A percentile compares a stretch with the other conserved stretches of the same genome.
Conservation (phyloP, 2,888 invertebrate species). For the Cecidostiba fungosa region DNA sequence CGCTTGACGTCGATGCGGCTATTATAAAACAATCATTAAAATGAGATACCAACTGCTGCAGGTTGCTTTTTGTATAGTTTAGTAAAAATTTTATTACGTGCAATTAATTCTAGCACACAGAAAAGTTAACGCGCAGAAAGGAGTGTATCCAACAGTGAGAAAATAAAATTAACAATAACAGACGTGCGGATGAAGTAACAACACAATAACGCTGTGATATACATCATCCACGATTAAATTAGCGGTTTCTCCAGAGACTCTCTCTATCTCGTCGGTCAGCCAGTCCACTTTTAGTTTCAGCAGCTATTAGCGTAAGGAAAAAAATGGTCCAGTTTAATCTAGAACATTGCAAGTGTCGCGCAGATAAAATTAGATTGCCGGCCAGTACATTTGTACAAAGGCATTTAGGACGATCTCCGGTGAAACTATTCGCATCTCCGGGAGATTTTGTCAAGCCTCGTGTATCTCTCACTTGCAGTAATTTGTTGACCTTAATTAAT, state of each 20-base stretch:
- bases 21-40: neutral
- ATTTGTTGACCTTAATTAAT: neutral
- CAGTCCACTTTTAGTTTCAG: conserved; percentile 27
- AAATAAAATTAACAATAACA: neutral
- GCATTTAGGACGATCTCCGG: conserved; percentile 23
- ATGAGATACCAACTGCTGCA: too few relatives aligned
- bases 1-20: too few relatives aligned
- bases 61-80: neutral
- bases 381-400: conserved; percentile 21
- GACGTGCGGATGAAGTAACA: neutral
- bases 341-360: conserved; percentile 39
- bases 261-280: neutral
- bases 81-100: neutral
- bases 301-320: conserved; percentile 43
- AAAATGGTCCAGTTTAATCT: conserved; percentile 46
- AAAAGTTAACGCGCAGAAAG: neutral
- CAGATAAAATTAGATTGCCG: conserved; percentile 48
- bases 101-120: neutral
- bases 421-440: neutral
- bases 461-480: neutral
- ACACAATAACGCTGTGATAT: neutral
- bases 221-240: neutral
- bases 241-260: neutral
- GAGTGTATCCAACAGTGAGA: neutral
- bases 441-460: neutral